Conservation (phyloP, 2,113 vertebrate genomes). For the Anguilla japonica region DNA sequence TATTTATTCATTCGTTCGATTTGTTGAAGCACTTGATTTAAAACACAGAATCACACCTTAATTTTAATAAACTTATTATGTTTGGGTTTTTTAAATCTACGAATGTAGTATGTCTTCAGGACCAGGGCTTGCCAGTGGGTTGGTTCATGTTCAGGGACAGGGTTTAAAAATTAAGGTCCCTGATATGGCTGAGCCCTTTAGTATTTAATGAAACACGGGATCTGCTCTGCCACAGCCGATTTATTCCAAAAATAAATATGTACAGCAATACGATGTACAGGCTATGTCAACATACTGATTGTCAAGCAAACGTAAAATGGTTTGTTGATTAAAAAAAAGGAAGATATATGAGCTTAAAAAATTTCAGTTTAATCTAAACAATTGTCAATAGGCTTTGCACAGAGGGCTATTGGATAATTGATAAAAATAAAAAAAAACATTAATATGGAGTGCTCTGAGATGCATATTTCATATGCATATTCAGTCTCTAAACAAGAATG, state of each 20-base stretch:
- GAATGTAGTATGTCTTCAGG: background rate
- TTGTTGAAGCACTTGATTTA: background rate
- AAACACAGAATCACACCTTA: background rate
- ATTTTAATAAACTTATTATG: background rate
- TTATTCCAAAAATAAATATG: too few relatives aligned
- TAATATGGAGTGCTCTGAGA: background rate
- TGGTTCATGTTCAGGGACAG: background rate
- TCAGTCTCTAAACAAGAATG: background rate
- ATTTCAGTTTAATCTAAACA: too few relatives aligned
- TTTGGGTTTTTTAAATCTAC: background rate
- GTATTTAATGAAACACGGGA: too few relatives aligned
- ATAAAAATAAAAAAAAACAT: background rate
- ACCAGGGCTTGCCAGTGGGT: background rate
- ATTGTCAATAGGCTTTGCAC: too few relatives aligned
- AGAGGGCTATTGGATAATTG: background rate
- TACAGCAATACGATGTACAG: background rate
- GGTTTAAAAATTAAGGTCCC: background rate
- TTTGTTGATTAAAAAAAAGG: background rate
- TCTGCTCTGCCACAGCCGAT: too few relatives aligned
- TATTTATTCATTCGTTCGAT: background rate
- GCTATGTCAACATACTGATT: background rate
- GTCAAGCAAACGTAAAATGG: background rate
- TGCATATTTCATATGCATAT: background rate
- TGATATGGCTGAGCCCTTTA: too few relatives aligned
- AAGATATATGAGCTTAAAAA: too few relatives aligned